These are phyloP conservation scores for Pelodytes ibericus DNA, from an alignment of 2,797 vertebrate species.

Conservation along the genomic window DNA sequence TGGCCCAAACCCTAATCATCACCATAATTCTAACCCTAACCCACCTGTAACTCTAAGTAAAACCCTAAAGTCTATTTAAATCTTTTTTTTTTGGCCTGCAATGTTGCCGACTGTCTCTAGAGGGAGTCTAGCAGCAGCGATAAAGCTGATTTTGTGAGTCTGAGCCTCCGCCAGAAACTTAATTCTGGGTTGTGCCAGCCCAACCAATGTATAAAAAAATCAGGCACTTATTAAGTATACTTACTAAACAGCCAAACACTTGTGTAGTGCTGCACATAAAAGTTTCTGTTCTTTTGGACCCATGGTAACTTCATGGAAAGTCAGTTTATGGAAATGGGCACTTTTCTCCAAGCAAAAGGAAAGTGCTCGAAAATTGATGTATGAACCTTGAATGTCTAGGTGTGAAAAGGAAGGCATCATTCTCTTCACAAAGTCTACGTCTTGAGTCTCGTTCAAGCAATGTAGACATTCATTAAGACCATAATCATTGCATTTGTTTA, in stretches of 20 bases:
- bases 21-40: too few relatives aligned
- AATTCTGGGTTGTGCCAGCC: too few relatives aligned
- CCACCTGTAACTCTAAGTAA: too few relatives aligned
- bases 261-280: not conserved
- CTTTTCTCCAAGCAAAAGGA: constrained; percentile 17
- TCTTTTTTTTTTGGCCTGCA: too few relatives aligned
- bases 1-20: too few relatives aligned
- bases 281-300: not conserved
- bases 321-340: not conserved
- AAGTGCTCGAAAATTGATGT: not conserved
- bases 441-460: not conserved
- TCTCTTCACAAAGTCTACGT: not conserved
- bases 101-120: too few relatives aligned
- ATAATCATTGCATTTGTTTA: not conserved
- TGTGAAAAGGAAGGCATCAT: not conserved
- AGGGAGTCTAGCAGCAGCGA: too few relatives aligned
- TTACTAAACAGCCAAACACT: not conserved
- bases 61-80: too few relatives aligned
- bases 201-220: too few relatives aligned
- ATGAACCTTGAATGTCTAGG: not conserved
- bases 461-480: not conserved
- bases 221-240: too few relatives aligned
- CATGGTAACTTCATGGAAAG: not conserved
- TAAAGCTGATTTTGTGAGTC: too few relatives aligned
- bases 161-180: too few relatives aligned